Evolutionary conservation across 2,888 invertebrate species (phyloP).

Genomic region (Mesopsocus fuscifrons): DNA sequence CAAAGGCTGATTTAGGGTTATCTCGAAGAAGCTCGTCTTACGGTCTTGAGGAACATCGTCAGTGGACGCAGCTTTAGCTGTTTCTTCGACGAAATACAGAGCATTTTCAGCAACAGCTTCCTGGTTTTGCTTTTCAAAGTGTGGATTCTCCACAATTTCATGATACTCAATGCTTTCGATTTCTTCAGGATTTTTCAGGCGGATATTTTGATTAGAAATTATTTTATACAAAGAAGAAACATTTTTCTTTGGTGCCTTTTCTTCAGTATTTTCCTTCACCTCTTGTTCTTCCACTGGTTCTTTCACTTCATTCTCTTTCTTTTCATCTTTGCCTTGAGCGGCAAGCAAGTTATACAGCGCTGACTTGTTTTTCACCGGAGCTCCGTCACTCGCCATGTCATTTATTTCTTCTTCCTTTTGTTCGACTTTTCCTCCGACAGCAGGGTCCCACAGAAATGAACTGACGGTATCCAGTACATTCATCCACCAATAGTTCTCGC

Average conservation of each 20-base stretch:
- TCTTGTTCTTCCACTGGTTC: neutral
- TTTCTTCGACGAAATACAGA: conserved; percentile 7
- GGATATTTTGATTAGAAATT: conserved; percentile 2
- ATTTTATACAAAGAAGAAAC: conserved; percentile 5
- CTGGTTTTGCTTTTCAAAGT: conserved; percentile 1
- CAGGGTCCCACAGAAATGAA: conserved; percentile 3
- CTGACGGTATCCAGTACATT: neutral
- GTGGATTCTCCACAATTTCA: neutral
- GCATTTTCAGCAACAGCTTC: conserved; percentile 5
- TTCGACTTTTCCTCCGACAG: neutral
- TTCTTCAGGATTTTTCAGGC: conserved; percentile 5
- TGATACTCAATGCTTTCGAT: neutral
- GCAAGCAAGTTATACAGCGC: conserved; percentile 1
- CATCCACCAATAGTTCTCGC: conserved; percentile 5
- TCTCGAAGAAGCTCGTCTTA: neutral
- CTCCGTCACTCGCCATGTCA: neutral
- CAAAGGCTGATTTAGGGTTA: neutral
- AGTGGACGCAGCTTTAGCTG: neutral
- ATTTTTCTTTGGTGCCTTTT: neutral
- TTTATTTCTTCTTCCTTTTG: neutral
- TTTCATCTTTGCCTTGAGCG: neutral
- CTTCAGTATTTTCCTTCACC: neutral
- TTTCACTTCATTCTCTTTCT: neutral
- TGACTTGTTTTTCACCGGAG: conserved; percentile 1
- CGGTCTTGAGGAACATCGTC: conserved; percentile 1